These are phyloP conservation scores for Drosophila birchii DNA, from an alignment of 2,888 invertebrate species.

Conservation along the genomic window DNA sequence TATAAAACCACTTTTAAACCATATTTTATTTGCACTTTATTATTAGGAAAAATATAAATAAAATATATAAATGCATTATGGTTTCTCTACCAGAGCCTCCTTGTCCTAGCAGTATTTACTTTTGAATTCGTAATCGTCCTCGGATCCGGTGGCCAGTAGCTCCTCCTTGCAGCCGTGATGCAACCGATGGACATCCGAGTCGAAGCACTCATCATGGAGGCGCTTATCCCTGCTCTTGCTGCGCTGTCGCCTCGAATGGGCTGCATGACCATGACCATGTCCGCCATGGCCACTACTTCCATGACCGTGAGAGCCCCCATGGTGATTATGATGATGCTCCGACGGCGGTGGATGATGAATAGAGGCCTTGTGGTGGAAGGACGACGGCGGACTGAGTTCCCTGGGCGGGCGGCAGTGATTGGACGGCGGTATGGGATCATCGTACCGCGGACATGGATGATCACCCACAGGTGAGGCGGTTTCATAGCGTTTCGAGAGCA, in stretches of 20 bases:
- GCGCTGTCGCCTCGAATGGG: slow-evolving; percentile 57
- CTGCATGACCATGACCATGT: slow-evolving; percentile 35
- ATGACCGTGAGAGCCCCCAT: slow-evolving; percentile 13
- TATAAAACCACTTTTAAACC: not conserved
- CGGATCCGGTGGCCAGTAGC: slow-evolving; percentile 62
- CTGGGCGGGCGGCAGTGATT: slow-evolving; percentile 82
- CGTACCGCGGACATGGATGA: slow-evolving; percentile 83
- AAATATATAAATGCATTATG: slow-evolving; percentile 13
- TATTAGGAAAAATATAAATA: slow-evolving; percentile 10
- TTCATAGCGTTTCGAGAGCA: slow-evolving; percentile 91
- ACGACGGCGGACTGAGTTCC: slow-evolving; percentile 64
- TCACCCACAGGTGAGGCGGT: slow-evolving; percentile 84
- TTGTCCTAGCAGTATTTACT: slow-evolving; percentile 72
- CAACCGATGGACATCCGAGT: slow-evolving; percentile 70
- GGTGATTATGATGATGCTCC: slow-evolving; percentile 47
- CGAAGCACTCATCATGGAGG: slow-evolving; percentile 72
- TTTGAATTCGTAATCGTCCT: slow-evolving; percentile 82
- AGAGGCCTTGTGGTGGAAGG: slow-evolving; percentile 43
- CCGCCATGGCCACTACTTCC: not conserved
- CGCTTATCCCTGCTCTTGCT: slow-evolving; percentile 78
- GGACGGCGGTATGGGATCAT: slow-evolving; percentile 82
- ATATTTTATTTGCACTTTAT: not conserved
- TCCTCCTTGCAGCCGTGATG: slow-evolving; percentile 75
- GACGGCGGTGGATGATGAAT: slow-evolving; percentile 12
- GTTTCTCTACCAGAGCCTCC: not conserved